Evolutionary conservation across 2,113 vertebrate species (phyloP), one percentile per base, ranked within the genome.

Genomic region (Eretmochelys imbricata): DNA sequence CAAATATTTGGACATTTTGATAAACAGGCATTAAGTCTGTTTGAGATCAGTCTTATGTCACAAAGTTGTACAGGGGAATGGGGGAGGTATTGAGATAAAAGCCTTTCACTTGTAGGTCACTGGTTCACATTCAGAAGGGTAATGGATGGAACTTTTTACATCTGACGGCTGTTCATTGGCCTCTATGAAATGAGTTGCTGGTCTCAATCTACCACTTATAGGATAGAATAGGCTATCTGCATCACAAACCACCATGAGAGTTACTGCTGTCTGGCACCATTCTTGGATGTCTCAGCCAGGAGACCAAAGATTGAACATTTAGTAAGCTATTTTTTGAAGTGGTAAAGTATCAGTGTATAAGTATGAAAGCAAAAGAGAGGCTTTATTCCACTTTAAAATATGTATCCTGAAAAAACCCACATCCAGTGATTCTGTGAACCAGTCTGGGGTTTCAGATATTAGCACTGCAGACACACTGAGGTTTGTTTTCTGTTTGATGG

Each of bases 201-300:
- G 92, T 97, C 96, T 96, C 93, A 89, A 22, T 46, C 38, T 76
- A 14, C 10, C 6, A 24, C 93, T 91, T 69, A 94, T 87, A 88
- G 82, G 94, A 93, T 96, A 97, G 95, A 97, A 97, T 96, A 96
- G 96, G 95, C n/a, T 93, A 90, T 92, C 85, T 95, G 80, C 93
- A 96, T 95, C 87, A 91, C 95, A 91, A 83, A 89, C 90, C 84
- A 95, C 96, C 91, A 95, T 97, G 87, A 84, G 84, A 72, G 80
- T 94, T 89, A 84, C 94, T 93, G 86, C 51, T 80, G 79, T 83
- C 53, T 94, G 95, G 94, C 96, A 91, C 93, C 92, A 92, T 97
- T 97, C 93, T 96, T 97, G 93, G 97, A 93, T 84, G 96, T 96
- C 89, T 91, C 88, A 86, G 84, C 91, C 90, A 88, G 85, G 75